A percentile compares a stretch with the other conserved stretches of the same genome.
phyloP scores from a whole-genome alignment of 2,888 invertebrate genomes.

The Microplitis deprimator region DNA sequence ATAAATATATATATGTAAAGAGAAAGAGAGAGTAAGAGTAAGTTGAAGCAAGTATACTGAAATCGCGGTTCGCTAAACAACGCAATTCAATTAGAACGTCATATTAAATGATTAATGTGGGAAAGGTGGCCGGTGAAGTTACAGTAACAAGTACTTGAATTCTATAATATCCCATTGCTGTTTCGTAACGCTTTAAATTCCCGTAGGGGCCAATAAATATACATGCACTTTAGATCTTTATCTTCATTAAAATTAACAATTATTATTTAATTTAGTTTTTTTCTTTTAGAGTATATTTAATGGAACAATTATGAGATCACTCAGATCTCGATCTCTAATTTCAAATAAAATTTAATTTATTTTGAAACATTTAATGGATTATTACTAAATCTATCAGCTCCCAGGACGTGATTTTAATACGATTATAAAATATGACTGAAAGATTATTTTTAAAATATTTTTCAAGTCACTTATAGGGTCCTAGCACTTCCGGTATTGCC shows the following conservation, averaged over 20 bases:
- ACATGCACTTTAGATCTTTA: not conserved
- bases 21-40: not conserved
- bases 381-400: too few relatives aligned
- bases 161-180: not conserved
- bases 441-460: too few relatives aligned
- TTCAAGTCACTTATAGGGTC: too few relatives aligned
- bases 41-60: slow-evolving; percentile 4
- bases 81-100: slow-evolving; percentile 63
- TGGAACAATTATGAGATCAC: too few relatives aligned
- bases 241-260: not conserved
- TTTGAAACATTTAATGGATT: too few relatives aligned
- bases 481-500: too few relatives aligned
- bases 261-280: not conserved
- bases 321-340: too few relatives aligned
- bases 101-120: slow-evolving; percentile 63
- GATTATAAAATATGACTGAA: too few relatives aligned
- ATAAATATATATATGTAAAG: not conserved
- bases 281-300: too few relatives aligned
- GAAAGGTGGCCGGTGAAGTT: slow-evolving; percentile 42
- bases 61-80: slow-evolving; percentile 58
- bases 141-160: slow-evolving; percentile 4
- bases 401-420: too few relatives aligned
- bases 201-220: not conserved
- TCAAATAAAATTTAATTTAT: too few relatives aligned
- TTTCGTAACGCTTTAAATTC: slow-evolving; percentile 4